Evolutionary conservation across 2,888 invertebrate genomes (phyloP).

Genomic region (Bombylius discolor): DNA sequence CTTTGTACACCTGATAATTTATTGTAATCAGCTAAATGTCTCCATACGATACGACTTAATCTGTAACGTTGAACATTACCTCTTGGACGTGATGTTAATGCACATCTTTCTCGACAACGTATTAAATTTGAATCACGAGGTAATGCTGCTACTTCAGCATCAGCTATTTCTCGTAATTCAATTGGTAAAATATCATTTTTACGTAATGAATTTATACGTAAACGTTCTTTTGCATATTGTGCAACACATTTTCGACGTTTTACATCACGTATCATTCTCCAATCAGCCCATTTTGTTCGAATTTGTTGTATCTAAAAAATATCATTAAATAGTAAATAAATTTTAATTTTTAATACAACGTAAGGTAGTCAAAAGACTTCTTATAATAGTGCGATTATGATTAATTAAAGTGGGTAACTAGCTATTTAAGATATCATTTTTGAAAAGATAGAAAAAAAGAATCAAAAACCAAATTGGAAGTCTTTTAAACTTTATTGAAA

Average conservation of each 20-base stretch:
- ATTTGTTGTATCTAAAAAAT: conserved; percentile 51
- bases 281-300: conserved; percentile 65
- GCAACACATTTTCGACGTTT: conserved; percentile 63
- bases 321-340: background rate
- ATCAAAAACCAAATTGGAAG: too few relatives aligned
- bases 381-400: too few relatives aligned
- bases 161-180: conserved; percentile 66
- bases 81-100: conserved; percentile 74
- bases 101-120: conserved; percentile 64
- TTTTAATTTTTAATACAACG: background rate
- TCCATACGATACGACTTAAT: conserved; percentile 80
- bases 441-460: too few relatives aligned
- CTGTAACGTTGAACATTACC: conserved; percentile 73
- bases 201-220: conserved; percentile 69
- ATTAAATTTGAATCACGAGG: conserved; percentile 58
- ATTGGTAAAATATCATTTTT: conserved; percentile 75
- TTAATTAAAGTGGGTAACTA: too few relatives aligned
- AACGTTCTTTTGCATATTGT: conserved; percentile 60
- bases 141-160: conserved; percentile 59
- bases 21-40: conserved; percentile 87
- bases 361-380: too few relatives aligned
- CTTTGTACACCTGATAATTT: conserved; percentile 81
- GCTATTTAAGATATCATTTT: too few relatives aligned
- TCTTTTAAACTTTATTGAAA: too few relatives aligned
- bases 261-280: conserved; percentile 76